These are phyloP conservation scores for Prinia subflava DNA, from an alignment of 2,113 vertebrate species.

Conservation along the genomic window DNA sequence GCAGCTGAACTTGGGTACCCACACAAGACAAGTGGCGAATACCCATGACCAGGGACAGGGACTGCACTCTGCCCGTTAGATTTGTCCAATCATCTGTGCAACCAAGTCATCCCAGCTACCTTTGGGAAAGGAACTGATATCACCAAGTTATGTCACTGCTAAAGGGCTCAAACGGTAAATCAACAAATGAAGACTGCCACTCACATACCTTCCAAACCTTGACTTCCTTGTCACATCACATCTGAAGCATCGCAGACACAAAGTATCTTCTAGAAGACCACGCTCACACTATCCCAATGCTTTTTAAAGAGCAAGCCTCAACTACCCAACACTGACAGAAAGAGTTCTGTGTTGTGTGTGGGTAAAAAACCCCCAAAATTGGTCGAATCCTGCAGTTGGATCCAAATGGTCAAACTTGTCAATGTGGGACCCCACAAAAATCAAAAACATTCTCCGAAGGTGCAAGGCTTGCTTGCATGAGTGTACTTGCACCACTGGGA, in stretches of 20 bases:
- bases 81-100: background rate
- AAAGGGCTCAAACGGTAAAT: background rate
- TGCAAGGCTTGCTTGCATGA: background rate
- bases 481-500: background rate
- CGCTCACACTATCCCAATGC: background rate
- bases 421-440: rapidly evolving
- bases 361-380: background rate
- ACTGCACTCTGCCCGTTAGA: background rate
- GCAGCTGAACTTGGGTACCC: background rate
- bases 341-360: background rate
- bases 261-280: background rate
- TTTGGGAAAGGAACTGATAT: background rate
- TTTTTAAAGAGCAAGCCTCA: background rate
- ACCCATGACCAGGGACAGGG: rapidly evolving
- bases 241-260: background rate
- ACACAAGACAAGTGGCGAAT: background rate
- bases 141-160: background rate
- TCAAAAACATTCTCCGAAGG: background rate
- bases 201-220: background rate
- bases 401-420: background rate
- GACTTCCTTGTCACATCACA: background rate
- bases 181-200: background rate
- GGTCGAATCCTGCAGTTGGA: background rate
- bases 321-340: background rate
- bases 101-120: background rate